Evolutionary conservation across 2,113 vertebrate genomes (phyloP).

Genomic region (Ciconia maguari): DNA sequence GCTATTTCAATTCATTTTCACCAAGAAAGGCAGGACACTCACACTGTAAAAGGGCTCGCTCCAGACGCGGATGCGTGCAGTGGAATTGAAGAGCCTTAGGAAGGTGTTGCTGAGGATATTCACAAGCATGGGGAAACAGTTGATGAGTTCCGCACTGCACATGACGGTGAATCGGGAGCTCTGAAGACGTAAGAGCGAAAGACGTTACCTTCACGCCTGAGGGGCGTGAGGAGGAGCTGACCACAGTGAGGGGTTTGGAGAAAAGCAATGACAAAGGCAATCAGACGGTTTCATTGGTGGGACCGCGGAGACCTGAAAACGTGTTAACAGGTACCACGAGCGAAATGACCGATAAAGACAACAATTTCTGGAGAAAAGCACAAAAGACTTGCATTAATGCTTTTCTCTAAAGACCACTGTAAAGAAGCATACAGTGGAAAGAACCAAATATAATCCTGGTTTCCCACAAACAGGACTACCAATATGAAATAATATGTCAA

Average conservation of each 20-base stretch:
- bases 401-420: not conserved
- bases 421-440: not conserved
- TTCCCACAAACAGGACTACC: not conserved
- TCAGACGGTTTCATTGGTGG: not conserved
- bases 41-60: constrained; percentile 64
- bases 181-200: constrained; percentile 39
- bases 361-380: not conserved
- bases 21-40: not conserved
- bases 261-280: not conserved
- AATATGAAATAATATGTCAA: accelerated
- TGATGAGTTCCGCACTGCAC: constrained; percentile 81
- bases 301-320: accelerated
- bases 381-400: not conserved
- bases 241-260: not conserved
- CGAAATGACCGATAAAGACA: not conserved
- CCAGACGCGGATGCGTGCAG: constrained; percentile 74
- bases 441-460: not conserved
- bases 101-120: constrained; percentile 86
- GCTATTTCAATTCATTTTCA: accelerated
- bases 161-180: constrained; percentile 77
- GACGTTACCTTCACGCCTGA: accelerated
- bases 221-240: not conserved
- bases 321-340: not conserved
- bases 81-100: constrained; percentile 73
- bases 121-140: constrained; percentile 80